Evolutionary conservation across 2,113 vertebrate species (phyloP).

Genomic region (Morphnarchus princeps): DNA sequence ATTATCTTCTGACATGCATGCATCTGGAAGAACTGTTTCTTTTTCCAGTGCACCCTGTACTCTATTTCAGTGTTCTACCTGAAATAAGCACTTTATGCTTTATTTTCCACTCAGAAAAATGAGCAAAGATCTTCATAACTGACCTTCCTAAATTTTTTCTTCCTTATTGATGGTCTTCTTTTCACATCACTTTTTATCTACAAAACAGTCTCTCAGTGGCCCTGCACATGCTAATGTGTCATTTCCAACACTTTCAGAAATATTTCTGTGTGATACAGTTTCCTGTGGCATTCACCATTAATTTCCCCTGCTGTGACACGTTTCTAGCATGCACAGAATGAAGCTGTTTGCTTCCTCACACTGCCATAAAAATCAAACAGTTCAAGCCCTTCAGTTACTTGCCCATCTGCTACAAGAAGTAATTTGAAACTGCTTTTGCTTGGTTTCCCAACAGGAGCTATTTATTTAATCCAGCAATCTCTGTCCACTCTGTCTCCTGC

Average conservation of each 20-base stretch:
- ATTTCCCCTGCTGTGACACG: background rate
- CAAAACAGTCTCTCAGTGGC: background rate
- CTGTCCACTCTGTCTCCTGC: background rate
- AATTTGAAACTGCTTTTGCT: background rate
- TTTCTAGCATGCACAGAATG: background rate
- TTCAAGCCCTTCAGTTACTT: background rate
- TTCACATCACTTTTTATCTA: background rate
- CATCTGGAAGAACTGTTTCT: background rate
- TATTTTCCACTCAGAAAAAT: background rate
- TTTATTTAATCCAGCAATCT: background rate
- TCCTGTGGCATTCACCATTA: background rate
- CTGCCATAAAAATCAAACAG: background rate
- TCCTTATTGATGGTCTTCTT: background rate
- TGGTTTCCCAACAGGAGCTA: background rate
- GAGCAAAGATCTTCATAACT: background rate
- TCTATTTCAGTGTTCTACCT: background rate
- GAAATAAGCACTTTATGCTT: background rate
- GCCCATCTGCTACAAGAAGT: background rate
- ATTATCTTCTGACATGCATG: background rate
- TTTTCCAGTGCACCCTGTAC: background rate
- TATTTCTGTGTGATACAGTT: background rate
- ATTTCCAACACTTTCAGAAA: background rate
- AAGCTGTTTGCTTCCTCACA: background rate
- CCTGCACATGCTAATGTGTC: background rate
- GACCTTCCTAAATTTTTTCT: background rate